Conservation (phyloP, 2,888 invertebrate genomes). For the Ecdyonurus torrentis region DNA sequence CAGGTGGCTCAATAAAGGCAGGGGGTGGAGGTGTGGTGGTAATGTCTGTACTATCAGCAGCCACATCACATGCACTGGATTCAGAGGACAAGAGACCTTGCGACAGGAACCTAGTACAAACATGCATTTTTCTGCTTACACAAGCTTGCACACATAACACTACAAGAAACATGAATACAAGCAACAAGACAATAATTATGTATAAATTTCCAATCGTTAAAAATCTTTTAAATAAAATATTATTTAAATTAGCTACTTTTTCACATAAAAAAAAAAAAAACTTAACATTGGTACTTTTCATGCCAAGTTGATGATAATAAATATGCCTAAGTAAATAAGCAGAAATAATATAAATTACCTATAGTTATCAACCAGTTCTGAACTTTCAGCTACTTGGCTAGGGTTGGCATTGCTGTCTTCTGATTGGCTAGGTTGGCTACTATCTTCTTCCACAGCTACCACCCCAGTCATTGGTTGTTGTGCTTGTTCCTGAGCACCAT, state of each 20-base stretch:
- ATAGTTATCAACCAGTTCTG: background rate
- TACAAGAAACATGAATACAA: no score
- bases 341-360: background rate
- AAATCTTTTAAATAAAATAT: no score
- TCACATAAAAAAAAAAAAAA: no score
- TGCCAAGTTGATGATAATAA: no score
- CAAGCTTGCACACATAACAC: no score
- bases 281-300: no score
- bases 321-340: no score
- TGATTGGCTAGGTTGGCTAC: background rate
- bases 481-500: background rate
- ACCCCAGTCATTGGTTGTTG: background rate
- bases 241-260: no score
- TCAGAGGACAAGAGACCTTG: background rate
- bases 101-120: constrained; percentile 1
- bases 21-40: background rate
- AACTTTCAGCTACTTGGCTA: background rate
- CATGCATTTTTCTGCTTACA: no score
- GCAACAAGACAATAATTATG: no score
- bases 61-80: background rate
- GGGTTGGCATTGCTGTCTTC: constrained; percentile 1
- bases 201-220: no score
- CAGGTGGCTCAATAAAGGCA: no score
- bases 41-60: background rate
- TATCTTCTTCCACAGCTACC: background rate